Conservation (phyloP, 2,888 invertebrate genomes). For the Ectemnius cavifrons region DNA sequence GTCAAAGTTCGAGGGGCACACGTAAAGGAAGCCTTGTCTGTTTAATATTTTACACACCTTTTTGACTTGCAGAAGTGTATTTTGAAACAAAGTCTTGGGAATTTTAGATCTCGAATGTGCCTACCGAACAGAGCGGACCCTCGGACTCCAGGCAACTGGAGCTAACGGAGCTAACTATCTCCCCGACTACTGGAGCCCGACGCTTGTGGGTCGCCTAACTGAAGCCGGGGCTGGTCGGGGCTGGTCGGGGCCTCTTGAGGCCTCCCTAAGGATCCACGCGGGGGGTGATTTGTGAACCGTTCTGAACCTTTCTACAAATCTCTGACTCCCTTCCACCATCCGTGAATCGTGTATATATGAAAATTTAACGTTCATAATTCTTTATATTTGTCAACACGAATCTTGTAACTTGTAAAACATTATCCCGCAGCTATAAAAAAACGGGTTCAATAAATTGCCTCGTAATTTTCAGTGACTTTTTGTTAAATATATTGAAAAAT, state of each 20-base stretch:
- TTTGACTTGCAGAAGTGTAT: no score
- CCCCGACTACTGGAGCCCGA: constrained; percentile 33
- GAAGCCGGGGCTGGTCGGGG: constrained; percentile 17
- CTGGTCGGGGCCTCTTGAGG: constrained; percentile 19
- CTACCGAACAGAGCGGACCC: constrained; percentile 42
- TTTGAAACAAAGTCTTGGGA: no score
- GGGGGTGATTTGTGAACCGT: constrained; percentile 51
- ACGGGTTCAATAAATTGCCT: no score
- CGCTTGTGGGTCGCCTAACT: not conserved
- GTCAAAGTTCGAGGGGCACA: constrained; percentile 48
- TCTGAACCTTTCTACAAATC: not conserved
- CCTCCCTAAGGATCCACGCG: constrained; percentile 54
- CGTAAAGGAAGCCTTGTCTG: not conserved
- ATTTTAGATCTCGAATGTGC: constrained; percentile 12
- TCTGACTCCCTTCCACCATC: not conserved
- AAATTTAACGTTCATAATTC: no score
- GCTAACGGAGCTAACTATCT: constrained; percentile 22
- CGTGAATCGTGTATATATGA: no score
- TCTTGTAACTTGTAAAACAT: not conserved
- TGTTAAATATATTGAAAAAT: no score
- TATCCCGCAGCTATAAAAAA: not conserved
- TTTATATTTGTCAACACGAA: no score
- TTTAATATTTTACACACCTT: no score
- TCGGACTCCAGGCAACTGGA: constrained; percentile 34
- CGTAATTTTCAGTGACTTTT: no score